Evolutionary conservation across 2,113 vertebrate species (phyloP).

Genomic region (Halcyon senegalensis): DNA sequence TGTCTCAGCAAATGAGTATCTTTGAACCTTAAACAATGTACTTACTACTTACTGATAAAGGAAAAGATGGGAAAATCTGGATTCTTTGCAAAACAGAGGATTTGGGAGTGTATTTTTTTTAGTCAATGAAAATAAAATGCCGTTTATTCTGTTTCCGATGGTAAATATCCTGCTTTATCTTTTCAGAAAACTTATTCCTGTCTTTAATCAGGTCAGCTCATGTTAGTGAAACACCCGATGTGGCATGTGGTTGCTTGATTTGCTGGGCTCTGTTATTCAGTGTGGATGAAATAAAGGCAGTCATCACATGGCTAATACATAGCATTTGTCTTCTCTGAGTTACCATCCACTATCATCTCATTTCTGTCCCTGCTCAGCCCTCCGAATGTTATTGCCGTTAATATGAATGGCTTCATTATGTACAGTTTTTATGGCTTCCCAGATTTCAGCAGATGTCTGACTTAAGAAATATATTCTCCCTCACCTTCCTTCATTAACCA

Average conservation of each 20-base stretch:
- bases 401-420: constrained; percentile 61
- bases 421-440: constrained; percentile 29
- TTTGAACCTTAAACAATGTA: neutral
- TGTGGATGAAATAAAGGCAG: neutral
- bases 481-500: constrained; percentile 65
- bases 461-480: constrained; percentile 47
- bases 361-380: constrained; percentile 33
- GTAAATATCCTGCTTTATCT: neutral
- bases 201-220: neutral
- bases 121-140: neutral
- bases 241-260: neutral
- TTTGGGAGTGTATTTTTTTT: neutral
- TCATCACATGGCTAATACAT: neutral
- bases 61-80: neutral
- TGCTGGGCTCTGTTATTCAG: neutral
- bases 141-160: neutral
- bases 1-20: neutral
- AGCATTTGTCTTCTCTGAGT: constrained; percentile 16
- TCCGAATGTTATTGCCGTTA: constrained; percentile 23
- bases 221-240: neutral
- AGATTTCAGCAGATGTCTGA: constrained; percentile 59
- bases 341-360: neutral
- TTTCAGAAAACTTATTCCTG: neutral
- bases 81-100: neutral
- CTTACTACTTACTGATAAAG: neutral